Base-by-base conservation (phyloP, 1,140 invertebrate species). In the Agrypnia vestita region DNA sequence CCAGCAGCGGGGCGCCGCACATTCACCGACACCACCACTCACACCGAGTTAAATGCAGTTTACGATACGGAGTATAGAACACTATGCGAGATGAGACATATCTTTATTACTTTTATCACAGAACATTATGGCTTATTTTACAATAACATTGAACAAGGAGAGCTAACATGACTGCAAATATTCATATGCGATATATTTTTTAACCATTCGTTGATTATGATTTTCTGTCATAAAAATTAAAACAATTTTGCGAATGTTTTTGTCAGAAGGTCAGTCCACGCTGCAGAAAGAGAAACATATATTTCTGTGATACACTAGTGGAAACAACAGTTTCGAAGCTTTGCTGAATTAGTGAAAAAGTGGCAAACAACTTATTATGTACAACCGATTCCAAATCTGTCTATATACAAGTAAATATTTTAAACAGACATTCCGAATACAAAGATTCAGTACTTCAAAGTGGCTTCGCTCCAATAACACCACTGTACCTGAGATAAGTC, bases 71-170 rank as follows among this genome's bases (percentile, higher is more conserved):
- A 76, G 82, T 80, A 35, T 35, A 83, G 79, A 80, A 72, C 72
- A 80, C 76, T 80, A 83, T 80, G 81, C 75, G 74, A 82, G 79
- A 83, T 83, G 80, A 81, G 76, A 83, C 49, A 80, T 82, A 83
- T 77, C 81, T 72, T 72, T 74, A 80, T 82, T 82, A 80, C 78
- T 82, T 83, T 83, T 83, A 83, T 83, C 82, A 83, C 82, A 83
- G 82, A 83, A 83, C 82, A 83, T 82, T 83, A 83, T 83, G 82
- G 82, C 80, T 82, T 83, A 82, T 78, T 82, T 83, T 81, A 83
- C 82, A 83, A 81, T 83, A 83, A 83, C 82, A 82, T 83, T 83
- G 82, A 83, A 81, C 80, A 82, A 83, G 80, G 74, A 80, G 79
- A 83, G 78, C 82, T 82, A 83, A 82, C 78, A 80, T 82, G 82